A percentile compares a stretch with the other conserved stretches of the same genome.
Evolutionary conservation across 2,797 vertebrate species (phyloP).

Genomic region (Numenius phaeopus): DNA sequence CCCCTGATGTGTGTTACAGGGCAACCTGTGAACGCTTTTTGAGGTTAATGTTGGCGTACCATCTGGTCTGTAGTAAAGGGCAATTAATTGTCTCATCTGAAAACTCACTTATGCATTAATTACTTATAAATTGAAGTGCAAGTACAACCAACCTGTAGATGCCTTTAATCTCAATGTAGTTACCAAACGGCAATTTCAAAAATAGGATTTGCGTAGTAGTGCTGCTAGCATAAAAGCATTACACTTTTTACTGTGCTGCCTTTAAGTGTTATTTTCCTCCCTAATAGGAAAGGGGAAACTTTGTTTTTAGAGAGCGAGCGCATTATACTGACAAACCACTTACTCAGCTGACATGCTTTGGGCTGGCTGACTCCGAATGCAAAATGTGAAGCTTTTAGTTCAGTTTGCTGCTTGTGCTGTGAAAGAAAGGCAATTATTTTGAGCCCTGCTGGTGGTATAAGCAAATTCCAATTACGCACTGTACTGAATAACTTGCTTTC

Average conservation of each 20-base stretch:
- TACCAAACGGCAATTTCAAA: background rate
- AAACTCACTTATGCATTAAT: background rate
- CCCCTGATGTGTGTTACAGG: background rate
- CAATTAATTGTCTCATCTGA: background rate
- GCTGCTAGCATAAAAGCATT: background rate
- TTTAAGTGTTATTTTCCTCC: background rate
- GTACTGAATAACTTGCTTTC: constrained; percentile 68
- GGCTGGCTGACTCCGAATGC: background rate
- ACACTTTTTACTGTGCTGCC: background rate
- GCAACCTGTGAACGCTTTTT: background rate
- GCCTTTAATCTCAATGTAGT: background rate
- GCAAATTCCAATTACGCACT: constrained; percentile 61
- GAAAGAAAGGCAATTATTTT: constrained; percentile 62
- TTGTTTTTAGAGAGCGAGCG: background rate
- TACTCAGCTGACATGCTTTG: background rate
- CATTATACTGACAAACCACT: background rate
- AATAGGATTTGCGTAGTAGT: background rate
- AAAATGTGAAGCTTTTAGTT: constrained; percentile 55
- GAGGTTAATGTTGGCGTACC: background rate
- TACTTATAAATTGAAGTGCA: constrained; percentile 2
- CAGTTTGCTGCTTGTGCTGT: constrained; percentile 18
- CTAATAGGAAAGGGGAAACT: background rate
- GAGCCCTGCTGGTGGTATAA: constrained; percentile 47
- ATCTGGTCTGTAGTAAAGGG: background rate
- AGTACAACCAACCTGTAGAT: background rate